phyloP scores from a whole-genome alignment of 2,888 invertebrate species.

The Creontiades dilutus region DNA sequence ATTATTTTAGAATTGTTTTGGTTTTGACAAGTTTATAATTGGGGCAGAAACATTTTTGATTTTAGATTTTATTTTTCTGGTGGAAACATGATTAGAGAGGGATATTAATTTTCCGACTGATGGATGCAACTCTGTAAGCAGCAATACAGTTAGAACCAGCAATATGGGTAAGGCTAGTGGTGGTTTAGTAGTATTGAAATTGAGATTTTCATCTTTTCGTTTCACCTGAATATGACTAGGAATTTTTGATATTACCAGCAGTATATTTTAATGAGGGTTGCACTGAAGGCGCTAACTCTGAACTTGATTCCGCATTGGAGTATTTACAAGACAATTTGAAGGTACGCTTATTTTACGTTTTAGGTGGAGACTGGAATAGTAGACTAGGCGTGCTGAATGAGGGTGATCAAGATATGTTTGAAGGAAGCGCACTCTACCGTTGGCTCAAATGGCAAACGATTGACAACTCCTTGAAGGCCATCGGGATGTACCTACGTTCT shows the following conservation, averaged over 20 bases:
- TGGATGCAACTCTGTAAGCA: not conserved
- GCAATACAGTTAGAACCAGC: slow-evolving; percentile 28
- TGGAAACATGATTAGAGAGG: slow-evolving; percentile 44
- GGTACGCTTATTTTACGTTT: not conserved
- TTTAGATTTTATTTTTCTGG: slow-evolving; percentile 40
- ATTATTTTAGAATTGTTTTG: slow-evolving; percentile 42
- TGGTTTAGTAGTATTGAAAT: not conserved
- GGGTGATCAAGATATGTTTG: slow-evolving; percentile 6
- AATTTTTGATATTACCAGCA: not conserved
- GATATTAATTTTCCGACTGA: not conserved
- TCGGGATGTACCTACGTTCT: slow-evolving; percentile 38
- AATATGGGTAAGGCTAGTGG: not conserved
- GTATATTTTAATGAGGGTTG: slow-evolving; percentile 58
- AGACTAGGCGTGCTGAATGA: slow-evolving; percentile 39
- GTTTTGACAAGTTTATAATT: slow-evolving; percentile 21
- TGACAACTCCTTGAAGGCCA: not conserved
- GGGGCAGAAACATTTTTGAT: not conserved
- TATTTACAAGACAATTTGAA: not conserved
- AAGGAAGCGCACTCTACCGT: slow-evolving; percentile 1
- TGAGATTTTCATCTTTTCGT: slow-evolving; percentile 44
- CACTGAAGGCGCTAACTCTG: slow-evolving; percentile 8
- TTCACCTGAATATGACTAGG: not conserved
- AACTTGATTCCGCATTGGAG: slow-evolving; percentile 3
- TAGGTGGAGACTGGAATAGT: slow-evolving; percentile 62
- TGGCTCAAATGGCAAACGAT: slow-evolving; percentile 28